Evolutionary conservation across 2,113 vertebrate species (phyloP).

Genomic region (Actenoides lindsayi): DNA sequence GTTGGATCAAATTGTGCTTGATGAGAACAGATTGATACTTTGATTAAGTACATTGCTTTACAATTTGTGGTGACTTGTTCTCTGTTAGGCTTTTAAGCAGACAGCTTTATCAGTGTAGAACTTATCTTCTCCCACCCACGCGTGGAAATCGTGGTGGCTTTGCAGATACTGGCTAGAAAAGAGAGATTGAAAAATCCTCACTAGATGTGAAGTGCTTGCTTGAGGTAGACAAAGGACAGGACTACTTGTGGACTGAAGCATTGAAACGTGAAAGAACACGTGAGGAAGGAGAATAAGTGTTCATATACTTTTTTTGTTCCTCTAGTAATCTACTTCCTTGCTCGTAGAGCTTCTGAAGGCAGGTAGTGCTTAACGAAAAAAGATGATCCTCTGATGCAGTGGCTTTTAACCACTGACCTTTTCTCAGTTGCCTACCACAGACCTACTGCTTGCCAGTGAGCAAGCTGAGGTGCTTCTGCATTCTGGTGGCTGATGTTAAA

Average conservation of each 20-base stretch:
- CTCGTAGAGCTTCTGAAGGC: neutral
- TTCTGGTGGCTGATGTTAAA: neutral
- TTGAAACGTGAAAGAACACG: neutral
- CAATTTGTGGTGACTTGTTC: neutral
- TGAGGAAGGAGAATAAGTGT: neutral
- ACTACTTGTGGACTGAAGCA: neutral
- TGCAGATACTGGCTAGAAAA: neutral
- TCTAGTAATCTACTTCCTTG: neutral
- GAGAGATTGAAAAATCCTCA: neutral
- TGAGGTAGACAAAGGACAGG: neutral
- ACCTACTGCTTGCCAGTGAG: neutral
- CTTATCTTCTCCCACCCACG: neutral
- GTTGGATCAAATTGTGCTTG: slow-evolving; percentile 16
- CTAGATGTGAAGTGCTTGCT: neutral
- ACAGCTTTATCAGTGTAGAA: neutral
- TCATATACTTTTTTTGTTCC: neutral
- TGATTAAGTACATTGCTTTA: slow-evolving; percentile 26
- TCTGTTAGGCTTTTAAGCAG: slow-evolving; percentile 22
- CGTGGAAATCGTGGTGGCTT: neutral
- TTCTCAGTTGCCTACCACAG: neutral
- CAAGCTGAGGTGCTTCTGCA: neutral
- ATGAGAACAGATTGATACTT: slow-evolving; percentile 50
- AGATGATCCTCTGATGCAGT: neutral
- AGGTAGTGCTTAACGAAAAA: neutral
- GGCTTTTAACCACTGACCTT: neutral